Base-by-base conservation (phyloP, 2,113 vertebrate genomes). In the Cyanoderma ruficeps region DNA sequence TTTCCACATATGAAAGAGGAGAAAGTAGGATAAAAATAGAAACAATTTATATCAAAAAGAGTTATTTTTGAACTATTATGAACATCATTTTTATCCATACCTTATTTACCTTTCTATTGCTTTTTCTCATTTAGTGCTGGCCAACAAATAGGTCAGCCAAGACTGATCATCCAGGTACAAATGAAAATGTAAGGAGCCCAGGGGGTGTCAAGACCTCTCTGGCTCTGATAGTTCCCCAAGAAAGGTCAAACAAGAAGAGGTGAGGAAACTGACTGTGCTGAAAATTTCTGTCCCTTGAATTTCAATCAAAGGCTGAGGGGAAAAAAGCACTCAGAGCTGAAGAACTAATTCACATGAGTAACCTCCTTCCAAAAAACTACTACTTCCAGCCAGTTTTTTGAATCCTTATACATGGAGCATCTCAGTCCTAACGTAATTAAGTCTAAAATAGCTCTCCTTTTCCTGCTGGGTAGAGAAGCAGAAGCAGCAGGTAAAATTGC, bases 231-330 rank as follows among this genome's bases (percentile, higher is more conserved):
- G 84, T 74, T 90, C 64, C 92, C 80, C 52, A 83, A 88, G 55
- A 90, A 85, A 94, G 83, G 85, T 94, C 88, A 93, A 96, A 68
- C 47, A 96, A 92, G 80, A 94, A 89, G 64, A 93, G 39, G 82
- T 75, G 71, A 95, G 59, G 53, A 18, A 96, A 92, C 75, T 77
- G 84, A 74, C 63, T 71, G 90, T 0, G 0, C 79, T 83, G 68
- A 92, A 96, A 72, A 92, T 78, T 64, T 95, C 68, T 90, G 81
- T 46, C 41, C 35, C 78, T 71, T 88, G 88, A 90, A 96, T 93
- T 94, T 88, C 85, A 90, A 74, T 59, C 55, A 59, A n/a, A 37
- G 30, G 24, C 39, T 86, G 42, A 78, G 20, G 18, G 24, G 24
- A 9, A 77, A 87, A 75, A 77, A 47, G 1, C 39, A 60, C 24